Conservation (phyloP, 2,888 invertebrate genomes). For the Apamea monoglypha region DNA sequence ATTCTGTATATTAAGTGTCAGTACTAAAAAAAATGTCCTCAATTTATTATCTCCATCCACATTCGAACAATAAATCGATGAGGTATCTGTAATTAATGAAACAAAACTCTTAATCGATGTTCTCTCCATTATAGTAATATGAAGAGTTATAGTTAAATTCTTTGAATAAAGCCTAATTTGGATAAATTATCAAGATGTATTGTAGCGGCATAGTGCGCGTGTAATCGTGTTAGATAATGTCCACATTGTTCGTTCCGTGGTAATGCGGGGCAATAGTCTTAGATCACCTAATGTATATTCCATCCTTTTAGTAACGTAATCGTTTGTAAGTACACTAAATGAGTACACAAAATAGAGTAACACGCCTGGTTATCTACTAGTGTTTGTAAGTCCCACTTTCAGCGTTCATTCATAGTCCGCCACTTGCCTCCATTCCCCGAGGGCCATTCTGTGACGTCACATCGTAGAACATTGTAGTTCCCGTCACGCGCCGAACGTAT, state of each 20-base stretch:
- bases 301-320: conserved; percentile 88
- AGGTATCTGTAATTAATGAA: conserved; percentile 76
- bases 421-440: conserved; percentile 83
- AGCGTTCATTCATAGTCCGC: conserved; percentile 80
- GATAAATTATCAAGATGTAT: conserved; percentile 78
- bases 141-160: conserved; percentile 62
- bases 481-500: conserved; percentile 30
- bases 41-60: conserved; percentile 88
- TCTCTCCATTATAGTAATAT: conserved; percentile 66
- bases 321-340: conserved; percentile 86
- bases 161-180: conserved; percentile 73
- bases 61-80: conserved; percentile 86
- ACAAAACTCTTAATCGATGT: conserved; percentile 64
- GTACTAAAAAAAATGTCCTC: conserved; percentile 81
- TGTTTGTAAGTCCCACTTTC: conserved; percentile 83
- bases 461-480: conserved; percentile 38
- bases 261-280: conserved; percentile 78
- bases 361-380: conserved; percentile 85
- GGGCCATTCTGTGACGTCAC: conserved; percentile 62
- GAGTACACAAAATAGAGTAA: conserved; percentile 86
- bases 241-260: conserved; percentile 76
- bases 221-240: conserved; percentile 78
- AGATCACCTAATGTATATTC: conserved; percentile 90
- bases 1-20: conserved; percentile 80
- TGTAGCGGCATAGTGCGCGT: conserved; percentile 81